Percentiles rank a stretch among this genome's conserved stretches.
phyloP scores from a whole-genome alignment of 2,888 invertebrate species.

The Acleris emargana region DNA sequence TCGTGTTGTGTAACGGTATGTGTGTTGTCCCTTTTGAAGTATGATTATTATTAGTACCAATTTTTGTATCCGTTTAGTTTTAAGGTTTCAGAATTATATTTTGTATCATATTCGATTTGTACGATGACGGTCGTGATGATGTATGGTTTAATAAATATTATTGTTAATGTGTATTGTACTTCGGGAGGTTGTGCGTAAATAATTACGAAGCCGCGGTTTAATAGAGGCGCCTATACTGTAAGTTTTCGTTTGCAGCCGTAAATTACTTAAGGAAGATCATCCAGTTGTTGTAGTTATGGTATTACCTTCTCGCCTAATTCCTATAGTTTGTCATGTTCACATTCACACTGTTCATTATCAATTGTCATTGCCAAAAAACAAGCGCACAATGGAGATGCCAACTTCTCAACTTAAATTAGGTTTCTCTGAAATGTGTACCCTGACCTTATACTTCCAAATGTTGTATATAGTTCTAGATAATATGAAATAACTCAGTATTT shows the following conservation, averaged over 20 bases:
- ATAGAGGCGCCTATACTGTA: constrained; percentile 13
- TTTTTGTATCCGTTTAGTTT: constrained; percentile 77
- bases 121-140: constrained; percentile 45
- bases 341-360: constrained; percentile 42
- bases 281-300: constrained; percentile 45
- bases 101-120: constrained; percentile 70
- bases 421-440: constrained; percentile 4
- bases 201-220: constrained; percentile 51
- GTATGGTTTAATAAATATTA: constrained; percentile 38
- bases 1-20: constrained; percentile 49
- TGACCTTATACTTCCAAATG: constrained; percentile 49
- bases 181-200: constrained; percentile 71
- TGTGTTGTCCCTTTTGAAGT: constrained; percentile 54
- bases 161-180: constrained; percentile 51
- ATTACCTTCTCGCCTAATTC: constrained; percentile 56
- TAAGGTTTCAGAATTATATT: constrained; percentile 79
- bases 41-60: constrained; percentile 80
- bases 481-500: constrained; percentile 46
- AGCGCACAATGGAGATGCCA: constrained; percentile 56
- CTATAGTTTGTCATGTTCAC: constrained; percentile 49
- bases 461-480: constrained; percentile 56
- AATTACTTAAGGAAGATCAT: constrained; percentile 46
- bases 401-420: constrained; percentile 23
- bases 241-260: constrained; percentile 43
- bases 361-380: constrained; percentile 47